phyloP scores from a whole-genome alignment of 2,113 vertebrate genomes.

The Carlito syrichta region DNA sequence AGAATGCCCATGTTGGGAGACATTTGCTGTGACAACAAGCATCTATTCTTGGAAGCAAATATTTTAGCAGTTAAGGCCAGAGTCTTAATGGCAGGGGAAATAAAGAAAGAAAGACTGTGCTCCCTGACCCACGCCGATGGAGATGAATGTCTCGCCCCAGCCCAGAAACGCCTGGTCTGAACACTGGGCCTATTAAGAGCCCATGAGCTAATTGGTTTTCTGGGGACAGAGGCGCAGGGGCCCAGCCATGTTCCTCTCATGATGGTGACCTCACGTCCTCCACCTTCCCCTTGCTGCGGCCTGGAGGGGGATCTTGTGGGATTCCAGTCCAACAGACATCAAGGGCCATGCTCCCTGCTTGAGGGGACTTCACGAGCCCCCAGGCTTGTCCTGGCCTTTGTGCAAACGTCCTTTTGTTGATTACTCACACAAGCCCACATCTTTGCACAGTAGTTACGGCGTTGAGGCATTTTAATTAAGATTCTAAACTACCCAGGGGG shows the following conservation, averaged over 20 bases:
- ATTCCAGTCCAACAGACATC: rapidly evolving
- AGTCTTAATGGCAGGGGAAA: rapidly evolving
- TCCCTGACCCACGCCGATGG: rapidly evolving
- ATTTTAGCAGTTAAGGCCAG: background rate
- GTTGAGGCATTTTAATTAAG: background rate
- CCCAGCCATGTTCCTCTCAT: rapidly evolving
- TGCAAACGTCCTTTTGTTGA: background rate
- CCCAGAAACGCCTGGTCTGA: rapidly evolving
- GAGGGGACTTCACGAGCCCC: rapidly evolving
- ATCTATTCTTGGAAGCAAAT: conserved; percentile 2
- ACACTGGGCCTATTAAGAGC: background rate
- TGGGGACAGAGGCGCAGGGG: rapidly evolving
- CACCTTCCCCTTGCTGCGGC: rapidly evolving
- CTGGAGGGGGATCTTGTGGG: rapidly evolving
- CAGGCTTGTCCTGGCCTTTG: background rate
- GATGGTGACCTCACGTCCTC: rapidly evolving
- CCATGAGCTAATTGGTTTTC: background rate
- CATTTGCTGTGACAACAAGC: rapidly evolving
- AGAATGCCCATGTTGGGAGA: rapidly evolving
- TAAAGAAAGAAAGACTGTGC: rapidly evolving
- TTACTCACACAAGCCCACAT: rapidly evolving
- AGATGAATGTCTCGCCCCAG: rapidly evolving
- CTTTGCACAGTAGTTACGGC: background rate
- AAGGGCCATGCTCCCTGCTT: background rate
- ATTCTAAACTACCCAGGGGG: background rate